Evolutionary conservation across 2,888 invertebrate species (phyloP).

Genomic region (Caenorhabditis drosophilae): DNA sequence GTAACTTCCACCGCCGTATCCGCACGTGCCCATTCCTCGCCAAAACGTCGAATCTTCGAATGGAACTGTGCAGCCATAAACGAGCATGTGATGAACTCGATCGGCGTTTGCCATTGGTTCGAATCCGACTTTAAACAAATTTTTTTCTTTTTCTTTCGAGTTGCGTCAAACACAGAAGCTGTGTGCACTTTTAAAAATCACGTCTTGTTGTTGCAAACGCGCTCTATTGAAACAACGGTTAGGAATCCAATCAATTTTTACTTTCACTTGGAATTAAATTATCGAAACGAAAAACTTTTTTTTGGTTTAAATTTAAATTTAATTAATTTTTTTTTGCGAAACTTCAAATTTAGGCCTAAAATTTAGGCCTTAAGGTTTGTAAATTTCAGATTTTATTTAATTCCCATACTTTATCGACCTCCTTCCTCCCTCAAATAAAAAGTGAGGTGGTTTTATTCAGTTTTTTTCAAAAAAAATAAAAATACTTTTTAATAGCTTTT

Average conservation of each 20-base stretch:
- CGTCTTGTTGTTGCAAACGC: background rate
- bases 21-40: conserved; percentile 71
- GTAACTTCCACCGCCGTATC: conserved; percentile 64
- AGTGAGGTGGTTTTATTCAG: too few relatives aligned
- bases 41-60: conserved; percentile 73
- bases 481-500: too few relatives aligned
- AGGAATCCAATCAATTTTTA: background rate
- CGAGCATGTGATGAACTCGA: conserved; percentile 75
- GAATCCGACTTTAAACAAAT: conserved; percentile 73
- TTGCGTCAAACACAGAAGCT: too few relatives aligned
- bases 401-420: too few relatives aligned
- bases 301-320: background rate
- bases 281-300: background rate
- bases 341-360: too few relatives aligned
- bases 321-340: too few relatives aligned
- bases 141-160: too few relatives aligned
- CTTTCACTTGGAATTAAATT: background rate
- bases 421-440: too few relatives aligned
- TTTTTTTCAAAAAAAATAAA: too few relatives aligned
- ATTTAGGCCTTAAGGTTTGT: too few relatives aligned
- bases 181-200: background rate
- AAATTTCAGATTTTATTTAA: too few relatives aligned
- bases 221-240: background rate
- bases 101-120: conserved; percentile 73
- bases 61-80: conserved; percentile 74